Percentiles rank a stretch among this genome's conserved stretches.
Conservation (phyloP, 2,888 invertebrate genomes). For the Himalopsyche kuldschensis region DNA sequence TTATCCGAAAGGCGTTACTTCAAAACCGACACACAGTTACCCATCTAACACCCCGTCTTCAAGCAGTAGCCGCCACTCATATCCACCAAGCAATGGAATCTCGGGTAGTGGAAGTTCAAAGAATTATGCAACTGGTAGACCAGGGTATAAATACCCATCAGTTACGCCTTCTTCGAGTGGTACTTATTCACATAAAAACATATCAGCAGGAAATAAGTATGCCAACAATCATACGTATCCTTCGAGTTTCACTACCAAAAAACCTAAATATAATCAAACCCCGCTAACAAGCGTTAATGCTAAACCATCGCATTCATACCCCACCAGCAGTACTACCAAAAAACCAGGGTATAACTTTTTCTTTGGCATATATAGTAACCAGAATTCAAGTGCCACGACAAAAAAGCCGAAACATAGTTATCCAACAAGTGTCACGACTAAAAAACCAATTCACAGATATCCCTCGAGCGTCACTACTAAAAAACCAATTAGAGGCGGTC, state of each 20-base stretch:
- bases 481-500: not conserved
- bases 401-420: not conserved
- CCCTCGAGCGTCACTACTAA: not conserved
- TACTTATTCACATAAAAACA: not conserved
- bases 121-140: not conserved
- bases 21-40: not conserved
- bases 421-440: not conserved
- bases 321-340: not conserved
- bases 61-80: not conserved
- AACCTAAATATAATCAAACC: not conserved
- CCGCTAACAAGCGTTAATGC: not conserved
- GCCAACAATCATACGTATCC: too few species aligned
- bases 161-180: not conserved
- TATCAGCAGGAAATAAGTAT: too few species aligned
- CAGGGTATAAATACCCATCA: not conserved
- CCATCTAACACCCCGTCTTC: too few species aligned
- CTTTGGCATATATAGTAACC: too few species aligned
- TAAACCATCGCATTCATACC: not conserved
- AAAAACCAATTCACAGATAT: not conserved
- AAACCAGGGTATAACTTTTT: too few species aligned
- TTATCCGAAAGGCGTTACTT: not conserved
- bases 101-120: not conserved
- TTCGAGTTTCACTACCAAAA: too few species aligned
- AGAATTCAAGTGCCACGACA: too few species aligned
- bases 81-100: not conserved